Evolutionary conservation across 2,888 invertebrate genomes (phyloP).

Genomic region (Ichneumon xanthorius): DNA sequence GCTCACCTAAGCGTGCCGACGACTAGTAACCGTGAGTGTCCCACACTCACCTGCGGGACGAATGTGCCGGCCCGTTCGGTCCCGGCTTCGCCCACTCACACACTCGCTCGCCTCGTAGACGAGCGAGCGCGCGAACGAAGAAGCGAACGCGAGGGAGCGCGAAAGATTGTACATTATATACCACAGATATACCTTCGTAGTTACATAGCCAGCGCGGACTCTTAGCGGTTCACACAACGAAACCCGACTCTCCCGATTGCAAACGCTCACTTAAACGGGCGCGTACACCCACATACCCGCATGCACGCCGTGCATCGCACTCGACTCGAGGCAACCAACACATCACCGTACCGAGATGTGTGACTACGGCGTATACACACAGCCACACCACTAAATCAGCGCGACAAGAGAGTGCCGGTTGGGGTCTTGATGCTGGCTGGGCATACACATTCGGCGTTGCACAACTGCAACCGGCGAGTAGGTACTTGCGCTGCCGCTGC

Average conservation of each 20-base stretch:
- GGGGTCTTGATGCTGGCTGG: constrained; percentile 59
- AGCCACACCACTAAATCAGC: constrained; percentile 58
- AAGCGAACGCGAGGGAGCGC: constrained; percentile 44
- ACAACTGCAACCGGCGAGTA: constrained; percentile 45
- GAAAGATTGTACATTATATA: constrained; percentile 39
- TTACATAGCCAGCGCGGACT: constrained; percentile 40
- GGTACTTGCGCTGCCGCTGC: constrained; percentile 60
- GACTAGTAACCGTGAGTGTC: constrained; percentile 18
- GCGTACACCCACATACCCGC: constrained; percentile 54
- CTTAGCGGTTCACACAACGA: constrained; percentile 61
- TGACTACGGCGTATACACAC: background rate
- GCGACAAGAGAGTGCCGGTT: constrained; percentile 63
- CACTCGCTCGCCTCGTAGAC: constrained; percentile 51
- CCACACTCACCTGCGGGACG: constrained; percentile 35
- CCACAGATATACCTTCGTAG: constrained; percentile 20
- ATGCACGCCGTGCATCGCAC: constrained; percentile 33
- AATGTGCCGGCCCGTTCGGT: constrained; percentile 28
- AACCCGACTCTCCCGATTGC: constrained; percentile 59
- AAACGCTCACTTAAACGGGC: constrained; percentile 23
- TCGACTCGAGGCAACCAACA: constrained; percentile 48
- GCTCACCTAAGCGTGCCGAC: constrained; percentile 32
- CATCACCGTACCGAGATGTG: background rate
- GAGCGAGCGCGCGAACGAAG: constrained; percentile 32
- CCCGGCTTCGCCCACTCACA: constrained; percentile 62
- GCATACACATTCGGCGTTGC: constrained; percentile 65